Percentiles rank a stretch among this genome's conserved stretches.
Conservation (phyloP, 2,113 vertebrate genomes). For the Genyomyrus donnyi region DNA sequence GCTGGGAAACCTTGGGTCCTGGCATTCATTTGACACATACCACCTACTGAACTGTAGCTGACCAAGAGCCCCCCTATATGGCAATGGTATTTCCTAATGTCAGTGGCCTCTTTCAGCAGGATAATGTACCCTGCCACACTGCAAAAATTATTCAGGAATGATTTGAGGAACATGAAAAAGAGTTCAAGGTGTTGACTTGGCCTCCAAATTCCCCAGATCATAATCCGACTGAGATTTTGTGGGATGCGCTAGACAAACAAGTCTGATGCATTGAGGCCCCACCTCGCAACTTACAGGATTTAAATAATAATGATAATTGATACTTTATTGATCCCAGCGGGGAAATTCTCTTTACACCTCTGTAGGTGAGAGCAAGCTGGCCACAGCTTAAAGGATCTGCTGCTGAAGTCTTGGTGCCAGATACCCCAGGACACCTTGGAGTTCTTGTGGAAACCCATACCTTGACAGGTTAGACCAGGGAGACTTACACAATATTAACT, state of each 20-base stretch:
- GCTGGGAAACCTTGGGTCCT: too few relatives aligned
- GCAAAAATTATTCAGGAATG: background rate
- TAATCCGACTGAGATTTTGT: background rate
- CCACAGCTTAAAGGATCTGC: background rate
- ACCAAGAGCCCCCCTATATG: background rate
- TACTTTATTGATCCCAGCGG: too few relatives aligned
- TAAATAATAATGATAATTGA: background rate
- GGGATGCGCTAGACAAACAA: background rate
- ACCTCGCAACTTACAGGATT: background rate
- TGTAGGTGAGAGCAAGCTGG: too few relatives aligned
- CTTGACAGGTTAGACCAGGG: background rate
- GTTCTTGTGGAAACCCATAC: background rate
- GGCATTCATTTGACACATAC: background rate
- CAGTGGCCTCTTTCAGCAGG: background rate
- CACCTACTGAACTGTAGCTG: background rate
- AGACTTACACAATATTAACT: background rate
- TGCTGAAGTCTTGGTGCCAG: background rate
- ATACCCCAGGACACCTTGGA: background rate
- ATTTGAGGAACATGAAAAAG: background rate
- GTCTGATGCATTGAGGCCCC: background rate
- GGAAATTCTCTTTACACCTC: too few relatives aligned
- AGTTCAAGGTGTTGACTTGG: background rate
- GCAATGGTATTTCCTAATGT: background rate
- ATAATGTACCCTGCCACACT: background rate
- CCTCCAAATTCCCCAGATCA: background rate